Conservation (phyloP, 2,888 invertebrate species). For the Erpobdella octoculata region DNA sequence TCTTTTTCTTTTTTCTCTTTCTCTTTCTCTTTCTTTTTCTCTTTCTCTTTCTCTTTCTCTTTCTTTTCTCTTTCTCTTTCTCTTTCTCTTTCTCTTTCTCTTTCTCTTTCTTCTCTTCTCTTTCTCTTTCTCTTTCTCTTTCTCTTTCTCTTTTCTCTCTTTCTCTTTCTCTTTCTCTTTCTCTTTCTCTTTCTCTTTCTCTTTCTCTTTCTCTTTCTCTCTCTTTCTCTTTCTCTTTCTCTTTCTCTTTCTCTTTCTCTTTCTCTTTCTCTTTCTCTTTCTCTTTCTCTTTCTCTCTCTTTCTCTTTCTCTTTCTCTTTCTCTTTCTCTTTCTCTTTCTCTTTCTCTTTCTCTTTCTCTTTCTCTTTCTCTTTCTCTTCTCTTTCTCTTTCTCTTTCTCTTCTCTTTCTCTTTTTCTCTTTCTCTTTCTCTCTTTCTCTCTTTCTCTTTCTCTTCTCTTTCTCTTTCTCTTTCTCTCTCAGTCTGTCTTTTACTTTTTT, state of each 20-base stretch:
- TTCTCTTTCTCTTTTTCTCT: neutral
- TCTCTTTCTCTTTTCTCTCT: neutral
- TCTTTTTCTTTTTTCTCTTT: neutral
- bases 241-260: neutral
- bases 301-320: neutral
- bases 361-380: neutral
- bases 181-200: neutral
- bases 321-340: neutral
- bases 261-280: neutral
- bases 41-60: neutral
- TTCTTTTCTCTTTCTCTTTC: neutral
- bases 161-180: neutral
- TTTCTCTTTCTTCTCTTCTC: neutral
- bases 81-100: neutral
- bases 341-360: neutral
- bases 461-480: neutral
- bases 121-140: neutral
- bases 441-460: neutral
- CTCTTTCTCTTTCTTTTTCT: neutral
- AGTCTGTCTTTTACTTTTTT: neutral
- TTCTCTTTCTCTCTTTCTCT: neutral
- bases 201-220: neutral
- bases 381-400: neutral
- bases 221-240: neutral
- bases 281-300: neutral